These are phyloP conservation scores for Polymixis lichenea DNA, from an alignment of 2,888 invertebrate genomes.

Conservation along the genomic window DNA sequence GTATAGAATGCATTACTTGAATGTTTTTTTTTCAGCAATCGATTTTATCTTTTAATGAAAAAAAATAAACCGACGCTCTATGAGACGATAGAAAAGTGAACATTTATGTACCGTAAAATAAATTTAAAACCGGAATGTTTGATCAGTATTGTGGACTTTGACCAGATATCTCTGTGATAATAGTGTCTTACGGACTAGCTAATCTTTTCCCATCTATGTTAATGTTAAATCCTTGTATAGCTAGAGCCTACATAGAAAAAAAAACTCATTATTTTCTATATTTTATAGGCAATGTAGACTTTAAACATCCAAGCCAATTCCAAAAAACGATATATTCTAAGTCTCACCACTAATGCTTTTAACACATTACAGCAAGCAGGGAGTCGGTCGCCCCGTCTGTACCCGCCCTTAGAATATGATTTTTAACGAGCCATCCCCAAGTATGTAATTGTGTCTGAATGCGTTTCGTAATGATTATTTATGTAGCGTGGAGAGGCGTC, in stretches of 20 bases:
- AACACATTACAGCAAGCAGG: slow-evolving; percentile 52
- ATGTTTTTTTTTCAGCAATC: neutral
- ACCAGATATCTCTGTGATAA: no score
- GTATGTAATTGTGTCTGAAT: slow-evolving; percentile 85
- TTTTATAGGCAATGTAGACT: neutral
- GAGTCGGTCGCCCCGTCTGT: slow-evolving; percentile 63
- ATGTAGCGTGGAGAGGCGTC: slow-evolving; percentile 75
- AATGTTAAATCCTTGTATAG: neutral
- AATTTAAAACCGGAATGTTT: no score
- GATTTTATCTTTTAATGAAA: neutral
- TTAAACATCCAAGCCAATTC: slow-evolving; percentile 33
- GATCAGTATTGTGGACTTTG: no score
- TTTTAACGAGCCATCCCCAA: slow-evolving; percentile 83
- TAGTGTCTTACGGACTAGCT: neutral
- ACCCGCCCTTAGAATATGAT: slow-evolving; percentile 78
- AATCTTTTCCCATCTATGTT: neutral
- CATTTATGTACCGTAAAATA: no score
- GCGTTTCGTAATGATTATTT: slow-evolving; percentile 85
- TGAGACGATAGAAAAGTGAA: neutral
- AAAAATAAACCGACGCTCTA: neutral
- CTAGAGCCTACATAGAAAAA: no score
- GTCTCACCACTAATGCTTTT: slow-evolving; percentile 57
- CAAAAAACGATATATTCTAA: slow-evolving; percentile 51
- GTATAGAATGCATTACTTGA: neutral
- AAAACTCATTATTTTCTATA: neutral